Evolutionary conservation across 2,797 vertebrate species (phyloP).

Genomic region (Eleutherodactylus coqui): DNA sequence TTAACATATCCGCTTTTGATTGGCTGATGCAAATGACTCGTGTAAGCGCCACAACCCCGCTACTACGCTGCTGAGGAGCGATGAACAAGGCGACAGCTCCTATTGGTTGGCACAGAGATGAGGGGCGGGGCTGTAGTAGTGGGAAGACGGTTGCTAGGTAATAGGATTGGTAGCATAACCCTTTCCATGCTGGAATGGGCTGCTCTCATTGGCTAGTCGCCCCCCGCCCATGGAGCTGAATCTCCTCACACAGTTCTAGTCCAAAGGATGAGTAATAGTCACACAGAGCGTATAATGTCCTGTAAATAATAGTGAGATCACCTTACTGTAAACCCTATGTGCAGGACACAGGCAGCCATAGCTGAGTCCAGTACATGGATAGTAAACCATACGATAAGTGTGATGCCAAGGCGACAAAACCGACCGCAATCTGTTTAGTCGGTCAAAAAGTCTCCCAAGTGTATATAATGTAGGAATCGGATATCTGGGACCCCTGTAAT

Average conservation of each 20-base stretch:
- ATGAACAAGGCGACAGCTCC: no score
- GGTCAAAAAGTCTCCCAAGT: no score
- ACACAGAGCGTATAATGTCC: no score
- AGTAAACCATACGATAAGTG: no score
- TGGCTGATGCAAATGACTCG: conserved; percentile 70
- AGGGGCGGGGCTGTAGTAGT: background rate
- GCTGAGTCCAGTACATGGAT: no score
- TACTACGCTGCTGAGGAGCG: background rate
- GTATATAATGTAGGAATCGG: no score
- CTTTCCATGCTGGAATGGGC: conserved; percentile 2
- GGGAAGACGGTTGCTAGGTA: conserved; percentile 37
- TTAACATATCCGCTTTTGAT: conserved; percentile 69
- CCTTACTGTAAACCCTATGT: background rate
- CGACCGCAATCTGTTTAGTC: no score
- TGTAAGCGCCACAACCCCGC: conserved; percentile 30
- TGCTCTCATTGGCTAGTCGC: background rate
- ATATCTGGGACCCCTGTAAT: no score
- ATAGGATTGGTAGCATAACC: conserved; percentile 32
- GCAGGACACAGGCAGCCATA: no score
- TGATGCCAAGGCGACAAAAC: no score
- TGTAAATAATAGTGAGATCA: background rate
- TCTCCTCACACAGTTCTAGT: no score
- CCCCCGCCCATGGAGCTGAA: background rate
- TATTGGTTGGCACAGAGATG: conserved; percentile 7
- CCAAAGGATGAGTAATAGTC: background rate